A percentile compares a stretch with the other conserved stretches of the same genome.
phyloP scores from a whole-genome alignment of 2,113 vertebrate genomes.

The Epinephelus lanceolatus region DNA sequence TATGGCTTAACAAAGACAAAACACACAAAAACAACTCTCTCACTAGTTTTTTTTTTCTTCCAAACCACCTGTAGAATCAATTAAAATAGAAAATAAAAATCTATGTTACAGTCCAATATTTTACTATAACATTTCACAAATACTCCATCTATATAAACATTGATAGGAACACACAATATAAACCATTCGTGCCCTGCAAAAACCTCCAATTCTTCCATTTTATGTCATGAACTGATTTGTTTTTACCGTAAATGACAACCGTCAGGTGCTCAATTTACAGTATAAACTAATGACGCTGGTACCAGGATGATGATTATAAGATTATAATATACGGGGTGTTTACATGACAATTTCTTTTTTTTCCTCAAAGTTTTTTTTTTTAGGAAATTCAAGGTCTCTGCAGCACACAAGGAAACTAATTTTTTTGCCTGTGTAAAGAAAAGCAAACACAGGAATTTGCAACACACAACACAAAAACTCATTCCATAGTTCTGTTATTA shows the following conservation, averaged over 20 bases:
- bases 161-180: conserved; percentile 87
- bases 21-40: conserved; percentile 49
- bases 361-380: background rate
- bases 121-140: conserved; percentile 92
- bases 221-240: conserved; percentile 45
- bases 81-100: conserved; percentile 72
- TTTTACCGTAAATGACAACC: conserved; percentile 16
- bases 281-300: background rate
- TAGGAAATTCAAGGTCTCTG: conserved; percentile 58
- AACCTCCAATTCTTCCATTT: conserved; percentile 78
- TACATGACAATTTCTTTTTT: background rate
- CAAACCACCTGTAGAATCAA: conserved; percentile 52
- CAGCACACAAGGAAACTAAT: conserved; percentile 54
- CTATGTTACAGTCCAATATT: conserved; percentile 86
- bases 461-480: conserved; percentile 68
- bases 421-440: conserved; percentile 46
- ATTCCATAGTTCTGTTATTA: conserved; percentile 27
- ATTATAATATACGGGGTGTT: background rate
- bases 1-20: conserved; percentile 70
- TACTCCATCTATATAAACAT: conserved; percentile 89
- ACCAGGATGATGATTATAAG: conserved; percentile 3
- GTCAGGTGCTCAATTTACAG: background rate
- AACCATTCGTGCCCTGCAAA: conserved; percentile 73
- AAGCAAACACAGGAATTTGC: conserved; percentile 48
- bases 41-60: background rate